A percentile compares a stretch with the other conserved stretches of the same genome.
Evolutionary conservation across 2,113 vertebrate genomes (phyloP).

Genomic region (Eira barbara): DNA sequence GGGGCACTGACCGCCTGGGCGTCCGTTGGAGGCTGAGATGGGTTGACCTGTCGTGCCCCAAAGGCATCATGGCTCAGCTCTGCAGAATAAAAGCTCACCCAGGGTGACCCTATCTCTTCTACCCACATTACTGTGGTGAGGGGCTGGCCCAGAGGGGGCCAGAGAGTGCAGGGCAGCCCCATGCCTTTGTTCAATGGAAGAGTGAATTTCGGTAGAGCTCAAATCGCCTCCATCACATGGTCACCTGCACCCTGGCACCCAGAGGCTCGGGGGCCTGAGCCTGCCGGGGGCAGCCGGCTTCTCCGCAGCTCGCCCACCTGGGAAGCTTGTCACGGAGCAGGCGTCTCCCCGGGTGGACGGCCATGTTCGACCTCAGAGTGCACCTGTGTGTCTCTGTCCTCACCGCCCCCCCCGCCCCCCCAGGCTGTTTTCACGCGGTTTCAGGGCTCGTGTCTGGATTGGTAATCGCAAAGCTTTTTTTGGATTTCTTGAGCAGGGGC

Average conservation of each 20-base stretch:
- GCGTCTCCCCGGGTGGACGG: fast-evolving
- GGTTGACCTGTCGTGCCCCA: too few relatives aligned
- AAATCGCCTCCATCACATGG: fast-evolving
- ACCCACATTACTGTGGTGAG: fast-evolving
- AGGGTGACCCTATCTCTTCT: not conserved
- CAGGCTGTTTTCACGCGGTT: fast-evolving
- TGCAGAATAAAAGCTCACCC: fast-evolving
- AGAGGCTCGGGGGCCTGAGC: not conserved
- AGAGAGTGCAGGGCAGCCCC: fast-evolving
- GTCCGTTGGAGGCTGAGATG: not conserved
- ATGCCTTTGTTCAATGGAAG: not conserved
- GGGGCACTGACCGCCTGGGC: fast-evolving
- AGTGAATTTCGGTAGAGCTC: fast-evolving
- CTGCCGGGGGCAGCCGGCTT: not conserved
- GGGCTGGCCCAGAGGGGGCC: fast-evolving
- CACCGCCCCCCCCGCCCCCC: fast-evolving
- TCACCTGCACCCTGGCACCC: fast-evolving
- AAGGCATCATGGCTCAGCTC: not conserved
- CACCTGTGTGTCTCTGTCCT: fast-evolving
- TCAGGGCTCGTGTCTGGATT: not conserved
- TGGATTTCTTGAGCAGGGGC: not conserved
- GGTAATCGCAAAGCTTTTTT: not conserved
- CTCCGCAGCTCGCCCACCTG: fast-evolving
- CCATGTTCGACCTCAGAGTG: fast-evolving
- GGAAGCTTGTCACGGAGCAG: not conserved